Conservation (phyloP, 2,113 vertebrate species). For the Alligator mississippiensis region DNA sequence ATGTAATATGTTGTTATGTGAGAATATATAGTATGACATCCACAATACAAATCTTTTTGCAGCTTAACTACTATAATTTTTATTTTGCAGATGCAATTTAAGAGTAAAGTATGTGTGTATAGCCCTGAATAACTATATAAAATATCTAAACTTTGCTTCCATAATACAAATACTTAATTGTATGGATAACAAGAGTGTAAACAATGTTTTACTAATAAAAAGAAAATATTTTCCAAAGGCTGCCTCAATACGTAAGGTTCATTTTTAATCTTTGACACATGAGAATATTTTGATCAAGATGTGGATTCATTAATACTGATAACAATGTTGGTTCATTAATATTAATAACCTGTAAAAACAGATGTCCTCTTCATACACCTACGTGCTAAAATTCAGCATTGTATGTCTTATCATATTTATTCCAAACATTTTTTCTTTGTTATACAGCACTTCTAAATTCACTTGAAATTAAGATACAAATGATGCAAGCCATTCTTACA, state of each 20-base stretch:
- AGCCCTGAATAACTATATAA: not conserved
- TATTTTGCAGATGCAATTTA: not conserved
- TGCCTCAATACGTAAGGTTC: not conserved
- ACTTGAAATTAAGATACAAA: not conserved
- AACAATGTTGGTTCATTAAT: not conserved
- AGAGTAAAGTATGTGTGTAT: not conserved
- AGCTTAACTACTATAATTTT: not conserved
- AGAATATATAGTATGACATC: not conserved
- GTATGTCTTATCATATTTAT: not conserved
- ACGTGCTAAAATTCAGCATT: not conserved
- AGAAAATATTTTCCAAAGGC: not conserved
- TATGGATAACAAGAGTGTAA: not conserved
- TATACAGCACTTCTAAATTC: not conserved
- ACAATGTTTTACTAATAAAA: not conserved
- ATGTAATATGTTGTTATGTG: not conserved
- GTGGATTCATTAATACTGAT: too few relatives aligned
- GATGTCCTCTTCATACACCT: not conserved
- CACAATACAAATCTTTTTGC: not conserved
- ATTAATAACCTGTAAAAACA: not conserved
- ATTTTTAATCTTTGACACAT: conserved; percentile 6
- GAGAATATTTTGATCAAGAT: not conserved
- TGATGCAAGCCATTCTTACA: not conserved
- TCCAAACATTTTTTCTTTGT: not conserved
- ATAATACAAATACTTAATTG: not conserved
- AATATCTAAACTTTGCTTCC: not conserved